These are phyloP conservation scores for Acleris literana DNA, from an alignment of 2,888 invertebrate genomes.

Conservation along the genomic window DNA sequence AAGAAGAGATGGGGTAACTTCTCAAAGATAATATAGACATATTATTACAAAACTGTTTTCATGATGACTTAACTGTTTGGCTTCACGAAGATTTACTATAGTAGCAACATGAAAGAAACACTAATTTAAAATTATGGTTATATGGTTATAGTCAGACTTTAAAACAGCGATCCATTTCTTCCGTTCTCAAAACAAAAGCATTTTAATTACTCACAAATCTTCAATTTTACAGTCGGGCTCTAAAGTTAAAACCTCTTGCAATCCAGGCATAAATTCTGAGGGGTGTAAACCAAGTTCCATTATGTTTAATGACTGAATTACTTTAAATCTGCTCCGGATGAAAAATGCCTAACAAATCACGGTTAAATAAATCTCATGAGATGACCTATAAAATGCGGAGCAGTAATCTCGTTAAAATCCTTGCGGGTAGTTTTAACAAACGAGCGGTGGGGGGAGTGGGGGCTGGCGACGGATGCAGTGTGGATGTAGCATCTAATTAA, in stretches of 20 bases:
- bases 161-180: constrained; percentile 21
- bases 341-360: constrained; percentile 72
- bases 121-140: not conserved
- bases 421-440: constrained; percentile 73
- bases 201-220: constrained; percentile 33
- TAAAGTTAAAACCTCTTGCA: constrained; percentile 48
- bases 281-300: constrained; percentile 62
- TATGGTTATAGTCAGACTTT: constrained; percentile 6
- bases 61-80: too few species aligned
- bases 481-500: constrained; percentile 73
- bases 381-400: constrained; percentile 76
- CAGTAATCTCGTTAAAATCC: constrained; percentile 77
- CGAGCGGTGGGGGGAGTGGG: constrained; percentile 43
- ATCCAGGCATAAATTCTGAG: constrained; percentile 60
- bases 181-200: constrained; percentile 33
- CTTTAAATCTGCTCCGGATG: constrained; percentile 66
- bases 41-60: too few species aligned
- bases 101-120: not conserved
- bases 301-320: constrained; percentile 71
- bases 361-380: constrained; percentile 72
- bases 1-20: too few species aligned
- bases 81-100: not conserved
- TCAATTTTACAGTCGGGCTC: constrained; percentile 41
- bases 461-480: constrained; percentile 42
- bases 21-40: too few species aligned